These are phyloP conservation scores for Crenuchus spilurus DNA, from an alignment of 2,797 vertebrate species.

Conservation along the genomic window DNA sequence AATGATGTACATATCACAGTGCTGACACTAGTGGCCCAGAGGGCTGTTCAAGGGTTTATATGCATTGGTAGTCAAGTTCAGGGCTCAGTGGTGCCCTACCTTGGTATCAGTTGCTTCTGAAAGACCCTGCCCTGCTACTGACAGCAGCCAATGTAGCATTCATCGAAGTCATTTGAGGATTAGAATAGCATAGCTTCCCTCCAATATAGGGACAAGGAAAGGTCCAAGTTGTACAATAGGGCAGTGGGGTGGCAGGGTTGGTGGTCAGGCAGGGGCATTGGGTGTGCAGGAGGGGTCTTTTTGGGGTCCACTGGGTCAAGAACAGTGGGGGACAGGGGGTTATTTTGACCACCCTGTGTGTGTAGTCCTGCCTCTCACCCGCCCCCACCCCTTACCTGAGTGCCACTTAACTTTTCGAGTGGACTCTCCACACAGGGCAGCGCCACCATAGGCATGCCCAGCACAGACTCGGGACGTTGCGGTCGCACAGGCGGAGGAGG, in stretches of 20 bases:
- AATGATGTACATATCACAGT: neutral
- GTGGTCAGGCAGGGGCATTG: constrained; percentile 45
- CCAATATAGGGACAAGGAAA: constrained; percentile 10
- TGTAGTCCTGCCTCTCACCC: constrained; percentile 48
- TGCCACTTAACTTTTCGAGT: constrained; percentile 93
- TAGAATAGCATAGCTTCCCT: constrained; percentile 24
- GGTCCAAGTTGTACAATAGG: constrained; percentile 30
- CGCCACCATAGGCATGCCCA: constrained; percentile 77
- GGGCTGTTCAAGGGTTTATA: neutral
- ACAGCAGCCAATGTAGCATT: neutral
- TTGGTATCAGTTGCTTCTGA: constrained; percentile 1
- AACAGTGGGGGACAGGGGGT: constrained; percentile 34
- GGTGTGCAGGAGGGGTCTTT: constrained; percentile 40
- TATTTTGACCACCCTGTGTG: constrained; percentile 44
- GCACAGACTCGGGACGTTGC: constrained; percentile 72
- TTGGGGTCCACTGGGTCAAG: constrained; percentile 49
- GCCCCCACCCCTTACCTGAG: constrained; percentile 86
- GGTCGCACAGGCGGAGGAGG: constrained; percentile 39
- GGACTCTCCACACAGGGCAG: constrained; percentile 86
- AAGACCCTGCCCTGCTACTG: neutral
- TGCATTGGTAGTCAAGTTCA: constrained; percentile 10
- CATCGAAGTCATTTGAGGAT: constrained; percentile 15
- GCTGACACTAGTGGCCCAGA: constrained; percentile 4
- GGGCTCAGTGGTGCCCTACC: neutral
- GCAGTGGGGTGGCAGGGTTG: constrained; percentile 28